A percentile compares a stretch with the other conserved stretches of the same genome.
Evolutionary conservation across 2,797 vertebrate species (phyloP).

Genomic region (Gallinago stenura): DNA sequence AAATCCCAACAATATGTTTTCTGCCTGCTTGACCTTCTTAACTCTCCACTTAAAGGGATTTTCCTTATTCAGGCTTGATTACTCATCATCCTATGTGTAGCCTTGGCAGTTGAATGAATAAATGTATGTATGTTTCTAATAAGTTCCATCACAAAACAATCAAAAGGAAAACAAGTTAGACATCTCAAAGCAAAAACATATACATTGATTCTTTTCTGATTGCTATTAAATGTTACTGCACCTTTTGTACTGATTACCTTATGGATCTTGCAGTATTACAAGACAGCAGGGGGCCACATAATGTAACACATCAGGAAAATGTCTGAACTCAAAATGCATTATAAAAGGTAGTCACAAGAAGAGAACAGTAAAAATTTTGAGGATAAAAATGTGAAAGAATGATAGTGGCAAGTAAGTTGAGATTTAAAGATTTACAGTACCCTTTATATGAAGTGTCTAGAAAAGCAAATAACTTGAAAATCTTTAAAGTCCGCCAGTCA

Average conservation of each 20-base stretch:
- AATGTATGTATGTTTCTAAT: neutral
- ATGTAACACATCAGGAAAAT: constrained; percentile 28
- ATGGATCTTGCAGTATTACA: neutral
- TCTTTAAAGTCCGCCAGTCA: neutral
- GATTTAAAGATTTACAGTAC: rapidly evolving
- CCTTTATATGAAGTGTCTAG: rapidly evolving
- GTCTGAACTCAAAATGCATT: neutral
- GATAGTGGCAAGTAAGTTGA: neutral
- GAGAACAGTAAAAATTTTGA: neutral
- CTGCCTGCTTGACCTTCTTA: neutral
- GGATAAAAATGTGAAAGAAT: neutral
- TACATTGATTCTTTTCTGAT: neutral
- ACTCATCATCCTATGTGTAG: neutral
- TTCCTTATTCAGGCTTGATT: neutral
- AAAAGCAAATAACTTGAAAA: neutral
- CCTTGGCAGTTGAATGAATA: neutral
- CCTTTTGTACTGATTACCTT: neutral
- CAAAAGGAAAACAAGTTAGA: neutral
- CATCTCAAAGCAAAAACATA: neutral
- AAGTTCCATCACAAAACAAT: neutral
- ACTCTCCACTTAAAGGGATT: neutral
- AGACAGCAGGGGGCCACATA: constrained; percentile 50
- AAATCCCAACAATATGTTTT: neutral
- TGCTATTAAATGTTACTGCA: neutral
- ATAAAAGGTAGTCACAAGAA: neutral